A percentile compares a stretch with the other conserved stretches of the same genome.
phyloP scores from a whole-genome alignment of 2,113 vertebrate species.

The Ailuropoda melanoleuca region DNA sequence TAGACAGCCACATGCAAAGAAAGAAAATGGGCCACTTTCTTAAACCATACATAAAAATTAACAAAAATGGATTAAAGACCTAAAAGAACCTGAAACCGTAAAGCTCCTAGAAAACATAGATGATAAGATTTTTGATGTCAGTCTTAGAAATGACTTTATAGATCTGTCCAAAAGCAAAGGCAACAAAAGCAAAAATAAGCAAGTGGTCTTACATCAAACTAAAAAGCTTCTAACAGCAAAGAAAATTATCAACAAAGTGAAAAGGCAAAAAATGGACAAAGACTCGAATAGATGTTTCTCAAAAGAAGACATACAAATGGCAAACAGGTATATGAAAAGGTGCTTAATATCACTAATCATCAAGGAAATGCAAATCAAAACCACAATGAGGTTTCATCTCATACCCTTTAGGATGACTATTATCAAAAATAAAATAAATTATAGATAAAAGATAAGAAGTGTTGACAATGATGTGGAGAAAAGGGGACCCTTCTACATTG shows the following conservation, averaged over 20 bases:
- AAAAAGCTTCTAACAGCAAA: background rate
- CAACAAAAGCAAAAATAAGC: background rate
- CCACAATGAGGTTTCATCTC: background rate
- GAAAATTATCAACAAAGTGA: background rate
- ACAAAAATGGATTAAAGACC: background rate
- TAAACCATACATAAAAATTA: background rate
- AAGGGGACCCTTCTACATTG: background rate
- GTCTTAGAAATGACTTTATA: background rate
- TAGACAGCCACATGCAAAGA: background rate
- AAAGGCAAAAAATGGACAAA: background rate
- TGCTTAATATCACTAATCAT: background rate
- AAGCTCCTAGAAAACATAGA: background rate
- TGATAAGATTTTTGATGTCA: background rate
- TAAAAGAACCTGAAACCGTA: background rate
- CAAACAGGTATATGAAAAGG: background rate
- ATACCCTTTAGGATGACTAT: background rate
- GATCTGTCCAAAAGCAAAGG: background rate
- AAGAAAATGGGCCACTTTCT: background rate
- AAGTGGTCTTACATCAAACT: background rate
- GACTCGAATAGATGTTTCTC: background rate
- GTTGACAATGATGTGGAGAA: background rate
- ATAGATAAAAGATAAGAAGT: background rate
- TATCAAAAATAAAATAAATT: background rate
- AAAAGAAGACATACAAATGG: background rate
- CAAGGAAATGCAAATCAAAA: background rate